phyloP scores from a whole-genome alignment of 2,888 invertebrate genomes.

The Drosophila neoperkinsi region DNA sequence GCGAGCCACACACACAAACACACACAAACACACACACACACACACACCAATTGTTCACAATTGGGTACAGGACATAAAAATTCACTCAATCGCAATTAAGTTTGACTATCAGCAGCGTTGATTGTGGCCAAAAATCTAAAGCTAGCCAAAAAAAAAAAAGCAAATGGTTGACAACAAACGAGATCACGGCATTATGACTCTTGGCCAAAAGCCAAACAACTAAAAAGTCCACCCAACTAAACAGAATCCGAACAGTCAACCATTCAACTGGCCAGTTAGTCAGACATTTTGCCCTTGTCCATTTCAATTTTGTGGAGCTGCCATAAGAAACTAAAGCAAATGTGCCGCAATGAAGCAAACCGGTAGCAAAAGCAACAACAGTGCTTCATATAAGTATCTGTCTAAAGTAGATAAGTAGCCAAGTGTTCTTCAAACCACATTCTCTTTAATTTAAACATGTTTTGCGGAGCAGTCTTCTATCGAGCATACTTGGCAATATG shows the following conservation, averaged over 20 bases:
- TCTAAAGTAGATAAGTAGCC: conserved; percentile 33
- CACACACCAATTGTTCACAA: conserved; percentile 27
- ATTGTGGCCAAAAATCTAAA: conserved; percentile 36
- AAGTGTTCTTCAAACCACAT: conserved; percentile 17
- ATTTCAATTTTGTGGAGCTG: not conserved
- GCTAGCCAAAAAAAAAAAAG: conserved; percentile 4
- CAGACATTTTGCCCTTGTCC: conserved; percentile 13
- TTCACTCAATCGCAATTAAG: conserved; percentile 73
- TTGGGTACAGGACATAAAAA: conserved; percentile 62
- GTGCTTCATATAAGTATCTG: conserved; percentile 26
- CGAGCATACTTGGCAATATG: conserved; percentile 2
- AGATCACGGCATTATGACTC: conserved; percentile 65
- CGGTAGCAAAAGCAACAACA: conserved; percentile 17
- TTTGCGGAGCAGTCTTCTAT: not conserved
- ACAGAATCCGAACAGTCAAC: conserved; percentile 41
- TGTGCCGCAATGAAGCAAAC: conserved; percentile 63
- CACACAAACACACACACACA: not conserved
- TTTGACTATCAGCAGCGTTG: conserved; percentile 60
- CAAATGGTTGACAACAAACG: conserved; percentile 58
- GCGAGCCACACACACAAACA: conserved; percentile 17
- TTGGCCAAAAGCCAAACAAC: conserved; percentile 63
- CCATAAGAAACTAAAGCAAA: conserved; percentile 21
- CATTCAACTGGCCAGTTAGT: conserved; percentile 46
- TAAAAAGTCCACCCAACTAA: conserved; percentile 46
- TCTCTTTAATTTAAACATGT: conserved; percentile 19